phyloP scores from a whole-genome alignment of 2,888 invertebrate species.

The Tenodera sinensis region DNA sequence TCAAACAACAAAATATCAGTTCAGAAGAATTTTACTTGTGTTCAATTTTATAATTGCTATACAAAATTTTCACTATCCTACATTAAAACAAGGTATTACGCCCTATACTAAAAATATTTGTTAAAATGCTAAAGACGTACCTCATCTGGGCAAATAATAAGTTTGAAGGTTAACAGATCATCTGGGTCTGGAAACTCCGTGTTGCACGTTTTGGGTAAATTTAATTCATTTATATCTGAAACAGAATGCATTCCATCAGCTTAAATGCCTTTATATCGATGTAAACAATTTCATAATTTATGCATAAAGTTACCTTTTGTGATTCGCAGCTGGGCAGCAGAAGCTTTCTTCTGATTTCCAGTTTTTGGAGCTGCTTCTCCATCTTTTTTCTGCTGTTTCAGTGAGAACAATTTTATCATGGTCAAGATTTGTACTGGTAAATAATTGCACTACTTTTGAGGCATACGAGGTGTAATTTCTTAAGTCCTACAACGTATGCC shows the following conservation, averaged over 20 bases:
- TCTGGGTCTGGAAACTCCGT: conserved; percentile 96
- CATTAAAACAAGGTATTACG: neutral
- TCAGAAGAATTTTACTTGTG: neutral
- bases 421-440: neutral
- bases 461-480: neutral
- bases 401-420: conserved; percentile 97
- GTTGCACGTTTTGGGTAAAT: conserved; percentile 93
- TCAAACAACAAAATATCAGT: neutral
- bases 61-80: neutral
- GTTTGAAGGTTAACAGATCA: conserved; percentile 92
- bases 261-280: neutral
- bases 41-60: neutral
- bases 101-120: neutral
- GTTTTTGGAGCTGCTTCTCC: conserved; percentile 77
- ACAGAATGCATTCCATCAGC: conserved; percentile 37
- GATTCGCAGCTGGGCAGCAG: conserved; percentile 94
- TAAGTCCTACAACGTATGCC: neutral
- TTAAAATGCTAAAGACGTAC: conserved; percentile 44
- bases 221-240: conserved; percentile 94
- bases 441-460: conserved; percentile 1
- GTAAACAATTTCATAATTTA: neutral
- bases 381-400: conserved; percentile 98
- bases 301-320: conserved; percentile 74
- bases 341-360: conserved; percentile 85
- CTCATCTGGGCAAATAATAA: conserved; percentile 95